Evolutionary conservation across 2,888 invertebrate species (phyloP).

Genomic region (Chrysodeixis includens): DNA sequence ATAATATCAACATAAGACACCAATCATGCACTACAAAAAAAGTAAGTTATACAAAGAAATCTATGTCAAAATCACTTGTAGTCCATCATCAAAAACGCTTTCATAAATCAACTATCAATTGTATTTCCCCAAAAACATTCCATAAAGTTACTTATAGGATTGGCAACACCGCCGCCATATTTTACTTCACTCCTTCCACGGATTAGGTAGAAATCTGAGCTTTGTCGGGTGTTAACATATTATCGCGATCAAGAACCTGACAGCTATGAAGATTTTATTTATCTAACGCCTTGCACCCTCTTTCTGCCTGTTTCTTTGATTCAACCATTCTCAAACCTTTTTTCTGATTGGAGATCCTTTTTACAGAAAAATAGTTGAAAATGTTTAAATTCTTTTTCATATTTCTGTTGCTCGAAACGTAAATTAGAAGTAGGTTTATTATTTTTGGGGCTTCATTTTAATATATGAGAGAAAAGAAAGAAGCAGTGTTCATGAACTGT

Average conservation of each 20-base stretch:
- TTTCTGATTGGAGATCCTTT: too few species aligned
- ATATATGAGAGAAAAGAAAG: too few species aligned
- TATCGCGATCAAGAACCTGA: conserved; percentile 32
- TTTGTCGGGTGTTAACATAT: conserved; percentile 37
- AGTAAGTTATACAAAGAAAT: not conserved
- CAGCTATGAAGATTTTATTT: conserved; percentile 28
- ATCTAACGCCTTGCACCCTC: conserved; percentile 8
- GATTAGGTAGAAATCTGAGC: conserved; percentile 22
- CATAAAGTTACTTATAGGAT: conserved; percentile 3
- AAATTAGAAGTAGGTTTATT: too few species aligned
- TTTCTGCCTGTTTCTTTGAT: conserved; percentile 6
- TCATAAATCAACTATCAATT: not conserved
- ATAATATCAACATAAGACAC: too few species aligned
- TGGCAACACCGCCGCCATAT: conserved; percentile 12
- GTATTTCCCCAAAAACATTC: not conserved
- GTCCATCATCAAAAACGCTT: not conserved
- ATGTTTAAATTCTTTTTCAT: too few species aligned
- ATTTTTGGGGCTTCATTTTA: too few species aligned
- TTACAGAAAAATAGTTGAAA: too few species aligned
- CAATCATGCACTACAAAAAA: not conserved
- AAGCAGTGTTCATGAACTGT: too few species aligned
- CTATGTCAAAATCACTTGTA: not conserved
- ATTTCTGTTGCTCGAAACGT: too few species aligned
- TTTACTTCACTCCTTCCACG: conserved; percentile 17
- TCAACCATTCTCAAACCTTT: conserved; percentile 7